Conservation (phyloP, 2,888 invertebrate species). For the Drosophila buzzatii region DNA sequence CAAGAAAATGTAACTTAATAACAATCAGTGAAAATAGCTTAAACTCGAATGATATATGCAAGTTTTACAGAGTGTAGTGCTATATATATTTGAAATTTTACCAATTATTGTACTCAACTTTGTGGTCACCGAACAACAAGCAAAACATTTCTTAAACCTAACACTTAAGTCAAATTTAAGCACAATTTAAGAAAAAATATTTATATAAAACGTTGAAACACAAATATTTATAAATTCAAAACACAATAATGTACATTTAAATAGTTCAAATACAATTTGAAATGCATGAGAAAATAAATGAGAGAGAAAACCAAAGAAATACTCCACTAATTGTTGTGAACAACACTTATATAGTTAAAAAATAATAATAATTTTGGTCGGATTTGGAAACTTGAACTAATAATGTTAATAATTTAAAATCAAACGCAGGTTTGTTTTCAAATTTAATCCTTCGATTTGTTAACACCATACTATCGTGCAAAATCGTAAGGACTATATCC, state of each 20-base stretch:
- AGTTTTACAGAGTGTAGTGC: constrained; percentile 63
- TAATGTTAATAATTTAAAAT: background rate
- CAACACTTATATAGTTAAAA: background rate
- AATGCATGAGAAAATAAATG: constrained; percentile 74
- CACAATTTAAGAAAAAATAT: constrained; percentile 62
- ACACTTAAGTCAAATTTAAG: constrained; percentile 53
- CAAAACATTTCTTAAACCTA: constrained; percentile 50
- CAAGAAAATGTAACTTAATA: constrained; percentile 59
- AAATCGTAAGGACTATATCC: constrained; percentile 8
- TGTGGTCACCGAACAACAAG: constrained; percentile 57
- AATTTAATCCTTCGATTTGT: background rate
- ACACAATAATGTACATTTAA: constrained; percentile 74
- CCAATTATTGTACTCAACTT: constrained; percentile 60
- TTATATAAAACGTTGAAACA: constrained; percentile 72
- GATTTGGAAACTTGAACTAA: background rate
- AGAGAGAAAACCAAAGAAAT: constrained; percentile 25
- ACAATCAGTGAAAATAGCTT: constrained; percentile 75
- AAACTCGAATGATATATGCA: constrained; percentile 54
- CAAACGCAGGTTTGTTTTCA: no score
- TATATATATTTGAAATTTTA: constrained; percentile 62
- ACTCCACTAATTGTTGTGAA: background rate
- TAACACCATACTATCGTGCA: constrained; percentile 16
- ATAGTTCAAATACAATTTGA: constrained; percentile 83
- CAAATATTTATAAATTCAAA: constrained; percentile 67
- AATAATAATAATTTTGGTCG: background rate